Evolutionary conservation across 37 sponge, comb jelly and placozoan genomes (phyloP), one percentile per base, ranked within the genome.

Genomic region (Tethya wilhelma): DNA sequence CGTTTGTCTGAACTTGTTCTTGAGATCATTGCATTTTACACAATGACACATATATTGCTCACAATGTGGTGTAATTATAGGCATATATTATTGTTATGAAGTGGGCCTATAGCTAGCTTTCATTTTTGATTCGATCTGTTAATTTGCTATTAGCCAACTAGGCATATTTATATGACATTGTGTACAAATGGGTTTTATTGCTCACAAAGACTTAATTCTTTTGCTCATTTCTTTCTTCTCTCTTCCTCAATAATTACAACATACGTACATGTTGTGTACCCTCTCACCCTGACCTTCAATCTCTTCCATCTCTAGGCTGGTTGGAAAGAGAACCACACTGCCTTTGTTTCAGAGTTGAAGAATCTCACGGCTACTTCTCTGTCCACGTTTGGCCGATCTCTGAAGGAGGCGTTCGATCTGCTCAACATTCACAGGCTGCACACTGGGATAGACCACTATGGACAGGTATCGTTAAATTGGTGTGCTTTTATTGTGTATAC

Each of bases 381-480:
- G 7, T 86, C 93, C 2, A 82, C 87, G 4, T 91, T 93, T 62
- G 88, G 95, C 23, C 73, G 43, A 23, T 84, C 92, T 31, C 80
- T 99, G 25, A 90, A 80, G 59, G 90, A 89, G 45, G 56, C 91
- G 26, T 85, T 99, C 32, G 87, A 96, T 38, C 81, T 96, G 38
- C 80, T 99, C 37, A 99, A 99, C 44, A 46, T 97, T 12, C 93
- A 90, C 41, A 53, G 99, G 38, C 75, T 96, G 19, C 95, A 94
- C 65, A 92, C 93, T 14, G 87, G 96, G 20, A 96, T 94, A 56
- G 99, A 99, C 75, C 89, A 94, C 74, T 99, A 99, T 89, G 99
- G 99, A 39, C 93, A 90, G 89, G 80, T n/a, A n/a, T n/a, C n/a
- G n/a, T n/a, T 3, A 14, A 2, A 8, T 55, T 67, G 64, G 11